Base-by-base conservation (phyloP, 2,888 invertebrate genomes). In the Cheilosia urbana region DNA sequence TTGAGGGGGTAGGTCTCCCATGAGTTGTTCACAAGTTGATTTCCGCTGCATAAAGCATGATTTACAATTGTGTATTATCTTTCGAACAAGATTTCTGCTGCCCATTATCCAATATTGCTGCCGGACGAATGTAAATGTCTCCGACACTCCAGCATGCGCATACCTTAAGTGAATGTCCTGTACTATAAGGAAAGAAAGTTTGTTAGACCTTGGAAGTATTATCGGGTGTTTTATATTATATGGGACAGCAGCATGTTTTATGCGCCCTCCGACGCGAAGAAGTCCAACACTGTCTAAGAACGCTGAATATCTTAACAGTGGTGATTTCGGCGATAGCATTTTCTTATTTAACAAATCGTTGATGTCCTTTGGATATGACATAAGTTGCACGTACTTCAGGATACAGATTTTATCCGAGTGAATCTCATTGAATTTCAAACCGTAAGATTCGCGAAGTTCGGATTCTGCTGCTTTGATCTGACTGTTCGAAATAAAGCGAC, bases 11-110 rank as follows among this genome's bases (percentile, higher is more conserved):
- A 73, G 45, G 57, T 63, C 63, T n/a, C 53, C 73, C 73, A 73
- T 73, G 1, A 21, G 15, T 15, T 58, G 73, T 15, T 24, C 24
- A 37, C 65, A 62, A 11, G 76, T 65, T 24, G 62, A 49, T 27
- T 58, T 19, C 27, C 71, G 13, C 27, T 76, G 69, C 58, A 69
- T 53, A n/a, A 76, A 81, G 45, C 69, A 82, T 7, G 1, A 27
- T 49, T 76, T 76, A 51, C 82, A 82, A 21, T 2, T 6, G 15
- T 60, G 21, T 19, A 60, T 42, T 11, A 40, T 24, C 42, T 42
- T 40, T 17, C 60, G 40, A n/a, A 60, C 34, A 5, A 40, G 60
- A 5, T 60, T 60, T 15, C 60, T 60, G 42, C 60, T 60, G 7
- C 37, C 42, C 60, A 40, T 60, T 40, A 60, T 60, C 24, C 51